Evolutionary conservation across 1,140 invertebrate genomes (phyloP).

Genomic region (Neodiprion lecontei): DNA sequence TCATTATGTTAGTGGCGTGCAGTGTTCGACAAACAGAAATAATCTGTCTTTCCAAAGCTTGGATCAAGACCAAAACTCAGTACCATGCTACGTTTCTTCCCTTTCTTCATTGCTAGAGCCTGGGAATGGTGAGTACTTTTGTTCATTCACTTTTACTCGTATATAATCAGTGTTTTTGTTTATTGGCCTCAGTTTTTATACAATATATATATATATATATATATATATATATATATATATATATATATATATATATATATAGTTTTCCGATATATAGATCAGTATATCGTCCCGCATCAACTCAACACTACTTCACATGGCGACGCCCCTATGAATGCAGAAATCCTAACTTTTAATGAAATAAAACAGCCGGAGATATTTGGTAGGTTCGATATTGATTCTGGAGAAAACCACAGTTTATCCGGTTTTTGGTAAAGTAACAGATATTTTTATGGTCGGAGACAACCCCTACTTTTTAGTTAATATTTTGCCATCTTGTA

Average conservation of each 20-base stretch:
- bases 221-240: too few species aligned
- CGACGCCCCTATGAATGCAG: too few species aligned
- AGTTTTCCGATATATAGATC: too few species aligned
- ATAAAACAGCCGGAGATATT: background rate
- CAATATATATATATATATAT: too few species aligned
- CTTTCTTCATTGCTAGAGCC: background rate
- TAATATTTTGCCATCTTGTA: background rate
- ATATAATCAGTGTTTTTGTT: background rate
- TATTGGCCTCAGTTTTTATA: too few species aligned
- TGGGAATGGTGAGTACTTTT: background rate
- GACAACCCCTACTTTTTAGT: background rate
- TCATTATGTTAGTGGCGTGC: background rate
- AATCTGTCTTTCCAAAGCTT: background rate
- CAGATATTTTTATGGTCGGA: background rate
- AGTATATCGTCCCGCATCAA: too few species aligned
- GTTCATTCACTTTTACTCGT: background rate
- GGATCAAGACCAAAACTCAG: background rate
- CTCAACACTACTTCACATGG: too few species aligned
- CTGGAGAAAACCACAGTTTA: background rate
- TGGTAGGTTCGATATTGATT: background rate
- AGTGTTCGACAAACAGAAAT: background rate
- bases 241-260: too few species aligned
- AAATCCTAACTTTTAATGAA: too few species aligned
- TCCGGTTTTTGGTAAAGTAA: background rate
- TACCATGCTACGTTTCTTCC: background rate